phyloP scores from a whole-genome alignment of 2,888 invertebrate genomes.

The Andrena minutula region DNA sequence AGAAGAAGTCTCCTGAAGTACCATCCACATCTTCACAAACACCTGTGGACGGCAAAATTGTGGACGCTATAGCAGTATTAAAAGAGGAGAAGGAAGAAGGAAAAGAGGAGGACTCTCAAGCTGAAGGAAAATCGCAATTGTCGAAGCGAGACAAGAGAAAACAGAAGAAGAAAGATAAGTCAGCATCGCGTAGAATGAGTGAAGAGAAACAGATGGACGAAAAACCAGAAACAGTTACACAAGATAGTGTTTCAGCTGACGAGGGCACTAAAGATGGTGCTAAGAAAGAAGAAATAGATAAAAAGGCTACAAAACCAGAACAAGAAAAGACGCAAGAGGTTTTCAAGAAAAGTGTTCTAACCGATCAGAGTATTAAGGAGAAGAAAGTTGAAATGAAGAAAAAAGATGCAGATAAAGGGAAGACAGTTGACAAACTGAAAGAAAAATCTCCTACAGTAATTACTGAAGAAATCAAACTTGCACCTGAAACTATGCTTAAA shows the following conservation, averaged over 20 bases:
- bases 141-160: conserved; percentile 41
- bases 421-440: background rate
- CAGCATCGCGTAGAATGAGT: conserved; percentile 16
- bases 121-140: conserved; percentile 28
- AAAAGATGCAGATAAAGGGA: background rate
- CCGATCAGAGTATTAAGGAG: background rate
- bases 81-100: background rate
- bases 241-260: background rate
- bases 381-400: background rate
- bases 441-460: background rate
- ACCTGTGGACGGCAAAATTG: conserved; percentile 38
- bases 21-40: conserved; percentile 15
- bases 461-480: conserved; percentile 31
- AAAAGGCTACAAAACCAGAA: background rate
- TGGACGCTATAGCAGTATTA: conserved; percentile 16
- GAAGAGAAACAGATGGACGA: conserved; percentile 46
- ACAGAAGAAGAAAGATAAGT: conserved; percentile 40
- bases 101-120: background rate
- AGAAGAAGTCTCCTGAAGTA: conserved; percentile 29
- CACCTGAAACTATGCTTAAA: conserved; percentile 29
- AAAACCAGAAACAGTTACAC: conserved; percentile 8
- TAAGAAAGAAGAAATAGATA: background rate
- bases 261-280: background rate
- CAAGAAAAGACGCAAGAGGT: background rate
- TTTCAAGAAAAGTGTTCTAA: background rate